phyloP scores from a whole-genome alignment of 1,140 invertebrate genomes.

The Cydia amplana region DNA sequence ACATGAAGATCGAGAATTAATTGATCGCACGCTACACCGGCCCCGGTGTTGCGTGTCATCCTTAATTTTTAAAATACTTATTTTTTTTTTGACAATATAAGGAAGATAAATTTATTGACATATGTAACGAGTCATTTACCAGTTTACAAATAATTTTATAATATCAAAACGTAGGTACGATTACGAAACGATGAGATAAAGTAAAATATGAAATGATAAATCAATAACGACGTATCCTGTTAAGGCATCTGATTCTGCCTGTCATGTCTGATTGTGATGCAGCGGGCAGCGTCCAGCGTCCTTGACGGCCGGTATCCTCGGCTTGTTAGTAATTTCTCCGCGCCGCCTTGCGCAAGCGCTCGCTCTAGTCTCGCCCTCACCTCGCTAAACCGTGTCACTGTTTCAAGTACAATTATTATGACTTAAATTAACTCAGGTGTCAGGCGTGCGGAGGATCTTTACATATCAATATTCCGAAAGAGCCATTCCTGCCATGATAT shows the following conservation, averaged over 20 bases:
- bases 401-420: conserved; percentile 67
- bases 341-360: conserved; percentile 62
- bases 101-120: no score
- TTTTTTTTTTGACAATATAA: no score
- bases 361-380: conserved; percentile 62
- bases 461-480: neutral
- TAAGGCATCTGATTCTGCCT: no score
- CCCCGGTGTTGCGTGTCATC: no score
- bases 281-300: conserved; percentile 42
- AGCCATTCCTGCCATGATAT: no score
- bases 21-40: no score
- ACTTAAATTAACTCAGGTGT: conserved; percentile 39
- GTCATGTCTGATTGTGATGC: conserved; percentile 58
- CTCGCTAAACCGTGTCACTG: conserved; percentile 69
- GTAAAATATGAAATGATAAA: neutral
- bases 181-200: neutral
- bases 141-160: no score
- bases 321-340: conserved; percentile 70
- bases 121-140: no score
- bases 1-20: no score
- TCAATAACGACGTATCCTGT: neutral
- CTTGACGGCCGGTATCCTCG: conserved; percentile 58
- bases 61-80: no score
- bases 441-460: neutral
- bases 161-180: no score